phyloP scores from a whole-genome alignment of 2,888 invertebrate species.

The Netelia melanura region DNA sequence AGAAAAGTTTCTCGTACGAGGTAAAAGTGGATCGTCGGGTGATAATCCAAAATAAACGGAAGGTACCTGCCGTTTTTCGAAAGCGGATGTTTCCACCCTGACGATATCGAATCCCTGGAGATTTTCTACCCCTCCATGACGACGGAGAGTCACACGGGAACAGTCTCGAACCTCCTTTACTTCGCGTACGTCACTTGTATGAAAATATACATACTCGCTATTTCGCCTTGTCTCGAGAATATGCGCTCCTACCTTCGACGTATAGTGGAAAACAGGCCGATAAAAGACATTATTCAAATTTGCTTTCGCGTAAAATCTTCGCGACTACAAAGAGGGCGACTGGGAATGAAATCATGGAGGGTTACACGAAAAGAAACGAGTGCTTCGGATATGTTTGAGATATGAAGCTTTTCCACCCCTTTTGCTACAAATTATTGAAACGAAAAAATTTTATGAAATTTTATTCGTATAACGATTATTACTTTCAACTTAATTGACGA shows the following conservation, averaged over 20 bases:
- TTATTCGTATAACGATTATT: constrained; percentile 25
- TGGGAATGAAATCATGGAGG: constrained; percentile 44
- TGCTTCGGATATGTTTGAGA: constrained; percentile 46
- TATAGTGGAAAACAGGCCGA: constrained; percentile 74
- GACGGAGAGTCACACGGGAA: constrained; percentile 50
- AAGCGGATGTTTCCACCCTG: constrained; percentile 68
- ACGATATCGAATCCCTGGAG: constrained; percentile 79
- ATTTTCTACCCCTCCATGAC: constrained; percentile 42
- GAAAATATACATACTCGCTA: constrained; percentile 74
- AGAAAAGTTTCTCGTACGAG: constrained; percentile 54
- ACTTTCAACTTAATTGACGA: not conserved
- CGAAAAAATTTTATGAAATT: constrained; percentile 18
- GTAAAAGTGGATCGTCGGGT: constrained; percentile 53
- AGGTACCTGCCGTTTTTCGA: constrained; percentile 51
- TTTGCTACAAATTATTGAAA: constrained; percentile 34
- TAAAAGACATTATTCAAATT: constrained; percentile 84
- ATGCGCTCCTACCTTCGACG: constrained; percentile 60
- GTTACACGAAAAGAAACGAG: constrained; percentile 37
- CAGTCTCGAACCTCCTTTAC: constrained; percentile 29
- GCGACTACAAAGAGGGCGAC: constrained; percentile 61
- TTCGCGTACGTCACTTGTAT: constrained; percentile 57
- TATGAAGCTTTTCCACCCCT: constrained; percentile 23
- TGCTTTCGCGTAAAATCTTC: constrained; percentile 76
- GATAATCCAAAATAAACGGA: constrained; percentile 69
- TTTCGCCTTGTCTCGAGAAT: constrained; percentile 69